Conservation (phyloP, 1,140 invertebrate genomes). For the Drosophila kepulauana region DNA sequence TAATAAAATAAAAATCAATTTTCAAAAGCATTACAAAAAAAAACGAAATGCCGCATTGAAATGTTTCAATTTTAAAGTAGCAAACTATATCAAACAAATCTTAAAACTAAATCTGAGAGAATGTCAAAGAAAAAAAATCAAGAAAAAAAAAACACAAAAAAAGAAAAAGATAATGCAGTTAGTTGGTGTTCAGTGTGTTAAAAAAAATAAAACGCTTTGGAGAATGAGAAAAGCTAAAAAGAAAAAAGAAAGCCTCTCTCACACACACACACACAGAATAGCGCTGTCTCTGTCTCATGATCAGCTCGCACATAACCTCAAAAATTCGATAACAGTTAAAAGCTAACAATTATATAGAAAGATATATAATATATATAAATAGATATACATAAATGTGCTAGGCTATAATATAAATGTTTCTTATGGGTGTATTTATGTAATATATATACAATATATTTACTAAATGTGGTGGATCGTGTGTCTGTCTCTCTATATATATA, state of each 20-base stretch:
- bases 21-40: conserved; percentile 35
- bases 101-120: background rate
- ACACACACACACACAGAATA: conserved; percentile 7
- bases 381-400: conserved; percentile 27
- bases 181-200: conserved; percentile 25
- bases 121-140: background rate
- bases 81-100: conserved; percentile 25
- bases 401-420: conserved; percentile 52
- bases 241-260: conserved; percentile 4
- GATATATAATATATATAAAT: conserved; percentile 18
- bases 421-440: conserved; percentile 78
- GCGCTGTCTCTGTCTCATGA: conserved; percentile 23
- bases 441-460: conserved; percentile 49
- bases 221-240: background rate
- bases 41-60: conserved; percentile 14
- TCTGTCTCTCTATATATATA: conserved; percentile 46
- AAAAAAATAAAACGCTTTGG: conserved; percentile 3
- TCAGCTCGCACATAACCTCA: conserved; percentile 42
- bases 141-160: background rate
- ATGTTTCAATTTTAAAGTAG: conserved; percentile 39
- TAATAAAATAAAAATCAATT: conserved; percentile 23
- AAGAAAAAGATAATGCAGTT: conserved; percentile 7
- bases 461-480: conserved; percentile 40
- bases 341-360: conserved; percentile 14
- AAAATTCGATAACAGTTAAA: background rate